Evolutionary conservation across 2,797 vertebrate species (phyloP), one percentile per base, ranked within the genome.

Genomic region (Psittacula echo): DNA sequence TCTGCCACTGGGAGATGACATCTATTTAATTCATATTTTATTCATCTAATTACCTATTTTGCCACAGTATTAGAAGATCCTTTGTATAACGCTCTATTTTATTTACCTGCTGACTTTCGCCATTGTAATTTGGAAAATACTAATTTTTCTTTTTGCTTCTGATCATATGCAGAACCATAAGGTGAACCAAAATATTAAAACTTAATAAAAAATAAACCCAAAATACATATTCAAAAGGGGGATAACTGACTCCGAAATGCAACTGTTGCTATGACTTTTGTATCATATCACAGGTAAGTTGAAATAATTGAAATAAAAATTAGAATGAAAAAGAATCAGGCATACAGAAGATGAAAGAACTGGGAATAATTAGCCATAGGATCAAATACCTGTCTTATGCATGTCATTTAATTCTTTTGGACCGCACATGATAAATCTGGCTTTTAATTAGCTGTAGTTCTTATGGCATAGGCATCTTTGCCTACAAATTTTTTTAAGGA

Each of bases 21-120:
- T 85, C 50, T 85, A 32, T 77, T 92, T 74, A 91, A 89, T 89
- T 75, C 22, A 41, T 29, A 74, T 34, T 93, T 87, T 53, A 79
- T 64, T 86, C 24, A 60, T 60, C 44, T 29, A 65, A 27, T 60
- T 70, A 60, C 17, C 4, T 74, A 27, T 86, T 85, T 78, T 84
- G 24, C 22, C 23, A 54, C 24, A 54, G 29, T 70, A 56, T 39
- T 44, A 58, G 13, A 48, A 85, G 17, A 42, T 8, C 42, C 62
- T 93, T 78, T 62, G 54, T 48, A 6, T 42, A 76, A 73, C 17
- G 34, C 8, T 73, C 56, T 83, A 30, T 4, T 76, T 87, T 83
- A 15, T 66, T 42, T 51, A 37, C n/a, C 13, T 50, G n/a, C 4
- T 41, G 4, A 82, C 4, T 67, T 77, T 32, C 19, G 51, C 7